Evolutionary conservation across 1,140 invertebrate genomes (phyloP), one percentile per base, ranked within the genome.

Genomic region (Tribolium castaneum): DNA sequence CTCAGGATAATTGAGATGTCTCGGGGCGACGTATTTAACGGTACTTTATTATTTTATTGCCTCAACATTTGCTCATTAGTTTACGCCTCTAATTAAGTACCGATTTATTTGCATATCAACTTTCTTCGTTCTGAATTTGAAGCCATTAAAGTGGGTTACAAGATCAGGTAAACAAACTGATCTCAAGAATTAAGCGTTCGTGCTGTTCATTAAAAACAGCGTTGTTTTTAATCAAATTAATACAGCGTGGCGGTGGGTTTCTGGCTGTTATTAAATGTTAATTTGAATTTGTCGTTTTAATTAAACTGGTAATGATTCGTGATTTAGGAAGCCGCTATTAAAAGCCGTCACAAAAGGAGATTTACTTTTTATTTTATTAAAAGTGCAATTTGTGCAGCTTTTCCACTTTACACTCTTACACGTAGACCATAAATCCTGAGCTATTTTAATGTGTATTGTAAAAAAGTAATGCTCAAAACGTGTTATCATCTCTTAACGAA

Each of bases 121-220:
- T 66, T 66, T 66, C 59, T 66, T 66, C 59, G 59, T 66, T 66
- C 59, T 12, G 13, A 35, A 66, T 66, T 30, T 30, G 6, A 30
- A 30, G 6, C 9, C 59, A 39, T 66, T 5, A 10, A n/a, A 62
- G 56, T 66, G 13, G 59, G 59, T 66, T 66, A 39, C 30, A 66
- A 66, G 59, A 66, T 66, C 59, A 66, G 25, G 59, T 66, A 66
- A 66, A 66, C 10, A 59, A 59, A 59, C 54, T 22, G 19, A 22
- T 59, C 54, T 45, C n/a, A 45, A 10, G n/a, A 45, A 45, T 45
- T 45, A 45, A 45, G 9, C n/a, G 39, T 45, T 9, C 39, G 39
- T 45, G 9, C 39, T n/a, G n/a, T 45, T 45, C 7, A 45, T 45
- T 45, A 45, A 45, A 45, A 45, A 30, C 25, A 3, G 25, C 39